phyloP scores from a whole-genome alignment of 2,888 invertebrate genomes.

The Leptinotarsa tumamoca region DNA sequence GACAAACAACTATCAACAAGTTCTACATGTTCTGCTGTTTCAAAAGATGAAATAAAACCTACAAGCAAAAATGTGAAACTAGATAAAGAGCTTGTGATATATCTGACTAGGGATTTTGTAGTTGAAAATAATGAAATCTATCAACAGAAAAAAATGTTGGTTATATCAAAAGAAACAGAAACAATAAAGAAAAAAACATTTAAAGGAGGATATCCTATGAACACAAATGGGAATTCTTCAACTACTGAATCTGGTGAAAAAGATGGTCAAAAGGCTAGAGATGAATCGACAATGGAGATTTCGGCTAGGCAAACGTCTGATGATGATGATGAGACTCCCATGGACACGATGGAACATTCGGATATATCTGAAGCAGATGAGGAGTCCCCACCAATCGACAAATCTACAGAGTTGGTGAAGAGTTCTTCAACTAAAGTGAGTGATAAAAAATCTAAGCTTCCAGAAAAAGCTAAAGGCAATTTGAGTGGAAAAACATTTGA shows the following conservation, averaged over 20 bases:
- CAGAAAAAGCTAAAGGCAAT: background rate
- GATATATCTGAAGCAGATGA: background rate
- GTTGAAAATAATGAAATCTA: background rate
- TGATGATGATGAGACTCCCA: conserved; percentile 5
- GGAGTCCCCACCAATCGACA: background rate
- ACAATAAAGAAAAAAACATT: background rate
- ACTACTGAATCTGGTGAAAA: no score
- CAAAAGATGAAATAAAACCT: background rate
- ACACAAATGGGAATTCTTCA: no score
- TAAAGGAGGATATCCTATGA: background rate
- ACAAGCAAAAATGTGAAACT: background rate
- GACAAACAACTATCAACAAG: background rate
- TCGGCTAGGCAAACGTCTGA: background rate
- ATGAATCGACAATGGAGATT: no score
- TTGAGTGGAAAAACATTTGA: background rate
- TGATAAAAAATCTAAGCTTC: background rate
- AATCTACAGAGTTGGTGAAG: no score
- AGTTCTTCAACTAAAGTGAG: no score
- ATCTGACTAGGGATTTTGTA: background rate
- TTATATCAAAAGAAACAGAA: background rate
- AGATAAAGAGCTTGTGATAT: background rate
- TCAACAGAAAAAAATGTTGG: background rate
- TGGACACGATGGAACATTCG: background rate
- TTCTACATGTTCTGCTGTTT: background rate
- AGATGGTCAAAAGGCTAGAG: no score